Base-by-base conservation (phyloP, 2,888 invertebrate species). In the Psylliodes chrysocephalus region DNA sequence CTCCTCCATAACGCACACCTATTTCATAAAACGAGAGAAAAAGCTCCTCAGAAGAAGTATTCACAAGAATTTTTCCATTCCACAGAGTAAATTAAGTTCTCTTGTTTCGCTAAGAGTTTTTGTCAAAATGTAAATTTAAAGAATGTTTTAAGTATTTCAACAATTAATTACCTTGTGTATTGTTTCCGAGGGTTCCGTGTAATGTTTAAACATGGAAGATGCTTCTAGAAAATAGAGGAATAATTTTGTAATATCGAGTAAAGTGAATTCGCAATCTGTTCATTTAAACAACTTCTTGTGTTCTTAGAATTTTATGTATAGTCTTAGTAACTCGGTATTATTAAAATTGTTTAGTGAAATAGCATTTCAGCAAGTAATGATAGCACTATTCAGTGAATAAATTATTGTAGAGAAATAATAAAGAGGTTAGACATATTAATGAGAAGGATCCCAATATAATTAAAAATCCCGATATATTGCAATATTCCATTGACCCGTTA, bases 221-320 rank as follows among this genome's bases (percentile, higher is more conserved):
- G 17, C 44, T 63, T 53, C 19, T 38, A 53, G 28, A 52, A 53
- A 57, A 63, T 63, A 47, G 54, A 49, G 46, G 54, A 19, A 46
- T 63, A 57, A 63, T 63, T 57, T n/a, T n/a, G n/a, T 52, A 53
- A 57, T 63, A 53, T 56, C 56, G 56, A 44, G 51, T 56, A 51
- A 44, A 63, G 51, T 56, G 62, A 56, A 63, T 63, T 63, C 56
- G 62, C 62, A 35, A 63, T 63, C 56, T 56, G 52, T 56, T 63
- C 42, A 56, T 22, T 4, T 6, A 22, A 22, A 22, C 3, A 22
- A 6, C 22, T 22, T 6, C 3, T 22, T 22, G 22, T 22, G 2
- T 22, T 6, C 22, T 4, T 2, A 6, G 6, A 22, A 4, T 22
- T 22, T 22, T 22, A 22, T 22, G 2, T 22, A 22, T 22, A 4